Conservation (phyloP, 2,797 vertebrate species). For the Smutsia temminckii region DNA sequence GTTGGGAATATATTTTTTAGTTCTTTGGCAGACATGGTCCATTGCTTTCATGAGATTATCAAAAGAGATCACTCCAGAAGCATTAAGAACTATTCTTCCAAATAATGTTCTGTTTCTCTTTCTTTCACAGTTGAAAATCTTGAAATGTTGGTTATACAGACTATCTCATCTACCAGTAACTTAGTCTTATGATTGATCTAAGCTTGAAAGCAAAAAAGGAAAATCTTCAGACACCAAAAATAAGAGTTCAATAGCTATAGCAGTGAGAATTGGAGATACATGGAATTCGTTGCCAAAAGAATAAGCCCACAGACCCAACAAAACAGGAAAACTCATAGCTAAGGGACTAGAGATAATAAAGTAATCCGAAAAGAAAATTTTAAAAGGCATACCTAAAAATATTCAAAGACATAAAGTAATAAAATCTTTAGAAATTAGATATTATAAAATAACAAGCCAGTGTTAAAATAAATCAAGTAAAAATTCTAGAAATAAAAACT, state of each 20-base stretch:
- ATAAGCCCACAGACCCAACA: not conserved
- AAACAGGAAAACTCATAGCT: slow-evolving; percentile 10
- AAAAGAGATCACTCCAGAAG: slow-evolving; percentile 6
- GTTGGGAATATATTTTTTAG: not conserved
- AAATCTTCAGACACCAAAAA: slow-evolving; percentile 25
- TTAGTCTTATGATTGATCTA: slow-evolving; percentile 11
- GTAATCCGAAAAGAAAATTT: not conserved
- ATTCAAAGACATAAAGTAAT: slow-evolving; percentile 19
- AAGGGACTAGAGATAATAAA: slow-evolving; percentile 15
- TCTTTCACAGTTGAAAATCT: slow-evolving; percentile 44
- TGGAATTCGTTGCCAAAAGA: not conserved
- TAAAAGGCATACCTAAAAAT: slow-evolving; percentile 20
- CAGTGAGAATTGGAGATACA: not conserved
- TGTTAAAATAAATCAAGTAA: slow-evolving; percentile 31
- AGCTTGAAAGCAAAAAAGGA: slow-evolving; percentile 5
- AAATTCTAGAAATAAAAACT: slow-evolving; percentile 45
- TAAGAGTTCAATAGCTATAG: not conserved
- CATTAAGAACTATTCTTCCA: slow-evolving; percentile 9
- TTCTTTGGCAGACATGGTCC: not conserved
- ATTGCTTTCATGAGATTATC: slow-evolving; percentile 5
- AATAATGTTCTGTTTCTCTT: slow-evolving; percentile 27
- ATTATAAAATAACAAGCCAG: slow-evolving; percentile 1
- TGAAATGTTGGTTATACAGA: slow-evolving; percentile 25
- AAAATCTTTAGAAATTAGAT: not conserved
- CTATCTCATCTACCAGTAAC: not conserved